A percentile compares a stretch with the other conserved stretches of the same genome.
These are phyloP conservation scores for Drosophila nigricruria DNA, from an alignment of 2,888 invertebrate species.

Conservation along the genomic window DNA sequence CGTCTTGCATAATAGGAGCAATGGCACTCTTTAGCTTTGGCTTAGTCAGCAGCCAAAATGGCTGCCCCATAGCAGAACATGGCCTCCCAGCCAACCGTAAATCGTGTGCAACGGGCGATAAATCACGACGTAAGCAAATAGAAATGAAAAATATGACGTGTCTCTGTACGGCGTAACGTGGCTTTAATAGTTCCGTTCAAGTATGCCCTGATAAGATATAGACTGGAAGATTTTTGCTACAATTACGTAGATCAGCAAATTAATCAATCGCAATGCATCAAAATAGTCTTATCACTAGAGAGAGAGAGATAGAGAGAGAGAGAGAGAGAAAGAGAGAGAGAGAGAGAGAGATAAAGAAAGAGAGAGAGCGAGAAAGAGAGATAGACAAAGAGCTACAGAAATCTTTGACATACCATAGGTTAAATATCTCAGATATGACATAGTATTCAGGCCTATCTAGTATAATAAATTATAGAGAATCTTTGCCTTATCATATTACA, in stretches of 20 bases:
- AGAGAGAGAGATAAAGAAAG: background rate
- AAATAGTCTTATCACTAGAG: background rate
- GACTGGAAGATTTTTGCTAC: slow-evolving; percentile 1
- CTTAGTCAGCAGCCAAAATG: slow-evolving; percentile 64
- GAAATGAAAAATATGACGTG: slow-evolving; percentile 31
- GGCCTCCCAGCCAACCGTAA: slow-evolving; percentile 44
- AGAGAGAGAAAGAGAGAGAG: background rate
- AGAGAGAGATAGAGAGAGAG: background rate
- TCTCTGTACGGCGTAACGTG: background rate
- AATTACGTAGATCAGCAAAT: slow-evolving; percentile 11
- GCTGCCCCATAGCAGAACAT: slow-evolving; percentile 30
- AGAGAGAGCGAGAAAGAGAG: background rate
- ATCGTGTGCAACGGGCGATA: slow-evolving; percentile 59
- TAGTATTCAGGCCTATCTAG: background rate
- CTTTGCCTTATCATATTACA: background rate
- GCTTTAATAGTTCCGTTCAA: background rate
- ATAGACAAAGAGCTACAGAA: background rate
- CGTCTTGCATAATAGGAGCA: slow-evolving; percentile 17
- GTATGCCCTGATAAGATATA: slow-evolving; percentile 35
- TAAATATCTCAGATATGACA: background rate
- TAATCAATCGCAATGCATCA: slow-evolving; percentile 9
- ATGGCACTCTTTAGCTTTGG: slow-evolving; percentile 12
- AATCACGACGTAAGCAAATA: slow-evolving; percentile 10
- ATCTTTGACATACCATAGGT: background rate
- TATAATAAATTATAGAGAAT: background rate